These are phyloP conservation scores for Melitaea cinxia DNA, from an alignment of 1,140 invertebrate species.

Conservation along the genomic window DNA sequence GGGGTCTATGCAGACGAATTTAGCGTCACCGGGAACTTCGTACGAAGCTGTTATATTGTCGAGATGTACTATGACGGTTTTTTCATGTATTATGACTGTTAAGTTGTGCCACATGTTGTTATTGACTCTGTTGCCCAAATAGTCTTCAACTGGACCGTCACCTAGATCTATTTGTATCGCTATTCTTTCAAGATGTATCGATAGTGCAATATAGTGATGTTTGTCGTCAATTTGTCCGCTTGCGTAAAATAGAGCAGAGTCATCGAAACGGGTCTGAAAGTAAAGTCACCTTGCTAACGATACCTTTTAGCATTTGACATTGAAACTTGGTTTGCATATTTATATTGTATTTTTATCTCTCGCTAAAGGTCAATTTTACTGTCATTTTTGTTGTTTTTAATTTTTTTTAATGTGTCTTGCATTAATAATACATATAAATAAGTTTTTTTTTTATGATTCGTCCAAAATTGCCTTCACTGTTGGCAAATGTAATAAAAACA, in stretches of 20 bases:
- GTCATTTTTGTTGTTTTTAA: background rate
- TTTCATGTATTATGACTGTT: constrained; percentile 90
- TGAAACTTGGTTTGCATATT: constrained; percentile 36
- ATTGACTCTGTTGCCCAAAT: constrained; percentile 86
- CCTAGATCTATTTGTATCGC: constrained; percentile 93
- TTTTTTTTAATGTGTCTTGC: background rate
- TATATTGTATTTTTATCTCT: constrained; percentile 37
- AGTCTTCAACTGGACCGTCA: constrained; percentile 86
- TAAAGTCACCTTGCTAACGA: constrained; percentile 27
- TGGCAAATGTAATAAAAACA: background rate
- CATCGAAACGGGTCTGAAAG: constrained; percentile 89
- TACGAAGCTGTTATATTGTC: constrained; percentile 87
- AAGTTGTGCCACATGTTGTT: constrained; percentile 94
- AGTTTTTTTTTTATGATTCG: constrained; percentile 14
- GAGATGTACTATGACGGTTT: constrained; percentile 87
- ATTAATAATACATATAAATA: constrained; percentile 2
- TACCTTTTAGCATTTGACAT: constrained; percentile 33
- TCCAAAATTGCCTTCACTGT: constrained; percentile 15
- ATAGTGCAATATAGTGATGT: constrained; percentile 91
- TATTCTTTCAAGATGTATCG: constrained; percentile 89
- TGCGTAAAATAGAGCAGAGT: constrained; percentile 93
- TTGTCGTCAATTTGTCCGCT: constrained; percentile 91
- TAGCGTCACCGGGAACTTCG: constrained; percentile 87
- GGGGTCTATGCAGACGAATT: constrained; percentile 94
- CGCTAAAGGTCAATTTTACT: constrained; percentile 32